Percentiles rank a stretch among this genome's conserved stretches.
Conservation (phyloP, 2,888 invertebrate species). For the Andrena minutula region DNA sequence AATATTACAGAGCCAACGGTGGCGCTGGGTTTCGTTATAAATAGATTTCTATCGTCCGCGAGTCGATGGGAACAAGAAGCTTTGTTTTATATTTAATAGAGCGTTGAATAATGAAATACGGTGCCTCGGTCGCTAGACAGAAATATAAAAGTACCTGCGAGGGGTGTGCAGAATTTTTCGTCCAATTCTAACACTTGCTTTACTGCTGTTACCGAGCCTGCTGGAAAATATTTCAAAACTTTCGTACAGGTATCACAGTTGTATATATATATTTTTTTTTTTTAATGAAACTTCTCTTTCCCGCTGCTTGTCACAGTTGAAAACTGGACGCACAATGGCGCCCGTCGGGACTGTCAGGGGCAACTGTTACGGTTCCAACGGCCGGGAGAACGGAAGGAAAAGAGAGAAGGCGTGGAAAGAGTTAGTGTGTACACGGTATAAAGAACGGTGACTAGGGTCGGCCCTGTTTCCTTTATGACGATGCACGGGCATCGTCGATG, state of each 20-base stretch:
- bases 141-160: background rate
- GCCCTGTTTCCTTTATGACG: conserved; percentile 57
- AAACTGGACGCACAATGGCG: conserved; percentile 26
- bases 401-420: conserved; percentile 16
- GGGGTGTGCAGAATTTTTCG: too few relatives aligned
- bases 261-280: background rate
- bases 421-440: conserved; percentile 21
- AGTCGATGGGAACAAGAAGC: background rate
- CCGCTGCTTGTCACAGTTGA: background rate
- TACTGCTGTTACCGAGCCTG: background rate
- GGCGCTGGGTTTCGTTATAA: background rate
- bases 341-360: conserved; percentile 47
- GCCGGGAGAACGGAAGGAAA: background rate
- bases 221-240: background rate
- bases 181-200: too few relatives aligned
- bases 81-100: background rate
- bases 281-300: background rate
- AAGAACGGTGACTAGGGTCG: conserved; percentile 44
- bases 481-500: conserved; percentile 54
- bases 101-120: background rate
- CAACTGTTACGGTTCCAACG: conserved; percentile 49
- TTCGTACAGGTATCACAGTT: background rate
- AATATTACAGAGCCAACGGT: conserved; percentile 7
- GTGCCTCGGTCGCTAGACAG: background rate
- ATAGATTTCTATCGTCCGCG: conserved; percentile 9